These are phyloP conservation scores for Rambutsinella grinnellia DNA, from an alignment of 2,888 invertebrate species.

Conservation along the genomic window DNA sequence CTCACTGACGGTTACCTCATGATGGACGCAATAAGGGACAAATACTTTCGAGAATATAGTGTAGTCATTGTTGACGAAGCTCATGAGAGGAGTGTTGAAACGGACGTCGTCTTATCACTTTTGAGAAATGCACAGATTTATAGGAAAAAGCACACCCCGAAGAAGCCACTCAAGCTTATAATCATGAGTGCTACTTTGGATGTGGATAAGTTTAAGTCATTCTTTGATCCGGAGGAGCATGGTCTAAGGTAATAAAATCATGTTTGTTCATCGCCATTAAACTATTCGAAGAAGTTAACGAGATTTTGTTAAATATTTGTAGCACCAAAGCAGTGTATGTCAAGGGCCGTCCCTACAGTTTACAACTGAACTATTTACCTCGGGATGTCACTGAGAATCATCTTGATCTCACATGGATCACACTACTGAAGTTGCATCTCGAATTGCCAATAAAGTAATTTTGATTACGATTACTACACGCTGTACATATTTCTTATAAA, in stretches of 20 bases:
- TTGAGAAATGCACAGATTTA: conserved; percentile 37
- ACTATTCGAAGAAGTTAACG: neutral
- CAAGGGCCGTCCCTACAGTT: conserved; percentile 59
- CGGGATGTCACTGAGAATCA: conserved; percentile 37
- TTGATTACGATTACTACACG: too few species aligned
- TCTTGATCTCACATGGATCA: conserved; percentile 42
- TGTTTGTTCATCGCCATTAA: neutral
- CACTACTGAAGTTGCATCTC: conserved; percentile 58
- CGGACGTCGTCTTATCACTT: conserved; percentile 89
- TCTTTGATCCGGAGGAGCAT: conserved; percentile 47
- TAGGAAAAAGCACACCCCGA: conserved; percentile 24
- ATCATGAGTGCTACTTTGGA: conserved; percentile 65
- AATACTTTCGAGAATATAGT: conserved; percentile 81
- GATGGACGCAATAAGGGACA: conserved; percentile 86
- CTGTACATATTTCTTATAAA: neutral
- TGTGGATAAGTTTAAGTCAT: conserved; percentile 55
- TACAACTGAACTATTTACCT: conserved; percentile 51
- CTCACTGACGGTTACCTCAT: conserved; percentile 95
- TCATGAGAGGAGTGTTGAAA: conserved; percentile 94
- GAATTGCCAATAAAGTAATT: conserved; percentile 43
- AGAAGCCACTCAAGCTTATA: conserved; percentile 56
- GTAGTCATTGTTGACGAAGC: conserved; percentile 93
- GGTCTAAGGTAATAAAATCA: conserved; percentile 24
- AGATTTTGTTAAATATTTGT: conserved; percentile 4
- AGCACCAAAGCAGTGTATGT: conserved; percentile 59